A percentile compares a stretch with the other conserved stretches of the same genome.
Conservation (phyloP, 2,888 invertebrate species). For the Heliconius erato region DNA sequence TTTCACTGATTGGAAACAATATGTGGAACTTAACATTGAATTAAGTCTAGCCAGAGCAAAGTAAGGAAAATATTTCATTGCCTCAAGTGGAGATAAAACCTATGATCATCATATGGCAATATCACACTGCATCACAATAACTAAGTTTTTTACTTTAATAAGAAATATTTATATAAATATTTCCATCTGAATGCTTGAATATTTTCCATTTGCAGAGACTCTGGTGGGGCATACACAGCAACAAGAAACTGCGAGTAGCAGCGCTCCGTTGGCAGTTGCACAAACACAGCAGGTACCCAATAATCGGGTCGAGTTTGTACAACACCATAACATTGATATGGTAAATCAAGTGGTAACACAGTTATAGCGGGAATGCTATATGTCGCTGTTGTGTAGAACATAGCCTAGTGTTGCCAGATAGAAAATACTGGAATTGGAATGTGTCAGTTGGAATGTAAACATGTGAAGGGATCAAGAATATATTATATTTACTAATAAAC, state of each 20-base stretch:
- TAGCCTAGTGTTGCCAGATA: slow-evolving; percentile 32
- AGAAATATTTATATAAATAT: slow-evolving; percentile 19
- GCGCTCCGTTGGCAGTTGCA: slow-evolving; percentile 65
- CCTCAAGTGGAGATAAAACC: neutral
- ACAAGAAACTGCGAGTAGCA: slow-evolving; percentile 75
- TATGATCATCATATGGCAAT: neutral
- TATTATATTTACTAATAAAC: slow-evolving; percentile 5
- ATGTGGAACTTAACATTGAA: neutral
- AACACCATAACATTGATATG: slow-evolving; percentile 86
- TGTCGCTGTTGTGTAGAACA: slow-evolving; percentile 67
- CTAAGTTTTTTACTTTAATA: slow-evolving; percentile 3
- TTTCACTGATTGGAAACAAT: neutral
- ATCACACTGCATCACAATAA: too few relatives aligned
- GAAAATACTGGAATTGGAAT: neutral
- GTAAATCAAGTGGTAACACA: slow-evolving; percentile 81
- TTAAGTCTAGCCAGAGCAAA: neutral
- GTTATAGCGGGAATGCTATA: slow-evolving; percentile 78
- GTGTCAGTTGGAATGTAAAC: neutral
- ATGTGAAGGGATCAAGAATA: neutral
- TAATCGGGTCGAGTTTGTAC: slow-evolving; percentile 84
- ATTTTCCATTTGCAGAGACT: slow-evolving; percentile 65
- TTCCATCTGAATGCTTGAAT: neutral
- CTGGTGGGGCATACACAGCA: slow-evolving; percentile 83
- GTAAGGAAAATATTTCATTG: neutral
- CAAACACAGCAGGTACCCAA: slow-evolving; percentile 85